Conservation (phyloP, 2,888 invertebrate genomes). For the Incurvaria masculella region DNA sequence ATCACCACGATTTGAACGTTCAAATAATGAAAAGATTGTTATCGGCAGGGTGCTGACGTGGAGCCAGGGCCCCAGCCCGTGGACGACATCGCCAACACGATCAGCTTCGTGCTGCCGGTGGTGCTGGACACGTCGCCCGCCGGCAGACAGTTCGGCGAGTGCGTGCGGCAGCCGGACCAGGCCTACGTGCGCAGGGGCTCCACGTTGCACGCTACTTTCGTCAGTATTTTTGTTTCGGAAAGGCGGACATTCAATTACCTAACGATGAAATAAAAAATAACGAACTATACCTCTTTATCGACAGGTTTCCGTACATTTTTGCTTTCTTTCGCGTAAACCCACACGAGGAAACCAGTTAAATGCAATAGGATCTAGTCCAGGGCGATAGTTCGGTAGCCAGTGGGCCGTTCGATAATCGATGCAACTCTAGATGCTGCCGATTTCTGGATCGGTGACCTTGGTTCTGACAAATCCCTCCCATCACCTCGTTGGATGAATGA, state of each 20-base stretch:
- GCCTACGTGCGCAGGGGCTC: constrained; percentile 56
- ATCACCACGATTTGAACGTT: too few species aligned
- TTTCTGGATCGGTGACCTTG: too few species aligned
- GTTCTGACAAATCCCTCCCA: too few species aligned
- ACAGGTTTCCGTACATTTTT: too few species aligned
- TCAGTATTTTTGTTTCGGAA: constrained; percentile 39
- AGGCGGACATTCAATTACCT: background rate
- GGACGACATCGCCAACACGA: constrained; percentile 64
- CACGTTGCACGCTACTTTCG: constrained; percentile 69
- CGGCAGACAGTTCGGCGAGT: constrained; percentile 67
- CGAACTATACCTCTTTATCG: too few species aligned
- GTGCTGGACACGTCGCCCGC: constrained; percentile 69
- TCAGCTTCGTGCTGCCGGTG: constrained; percentile 72
- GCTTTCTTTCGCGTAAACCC: constrained; percentile 51
- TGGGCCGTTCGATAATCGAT: constrained; percentile 22
- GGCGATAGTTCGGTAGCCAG: background rate
- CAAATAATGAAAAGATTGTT: background rate
- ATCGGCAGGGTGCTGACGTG: constrained; percentile 38
- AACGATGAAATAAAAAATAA: background rate
- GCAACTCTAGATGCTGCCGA: too few species aligned
- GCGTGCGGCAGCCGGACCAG: constrained; percentile 65
- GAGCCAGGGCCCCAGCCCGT: constrained; percentile 65
- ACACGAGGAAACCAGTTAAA: constrained; percentile 46
- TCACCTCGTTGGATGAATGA: too few species aligned
- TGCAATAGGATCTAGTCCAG: background rate